phyloP scores from a whole-genome alignment of 2,888 invertebrate species.

The Macaria liturata region DNA sequence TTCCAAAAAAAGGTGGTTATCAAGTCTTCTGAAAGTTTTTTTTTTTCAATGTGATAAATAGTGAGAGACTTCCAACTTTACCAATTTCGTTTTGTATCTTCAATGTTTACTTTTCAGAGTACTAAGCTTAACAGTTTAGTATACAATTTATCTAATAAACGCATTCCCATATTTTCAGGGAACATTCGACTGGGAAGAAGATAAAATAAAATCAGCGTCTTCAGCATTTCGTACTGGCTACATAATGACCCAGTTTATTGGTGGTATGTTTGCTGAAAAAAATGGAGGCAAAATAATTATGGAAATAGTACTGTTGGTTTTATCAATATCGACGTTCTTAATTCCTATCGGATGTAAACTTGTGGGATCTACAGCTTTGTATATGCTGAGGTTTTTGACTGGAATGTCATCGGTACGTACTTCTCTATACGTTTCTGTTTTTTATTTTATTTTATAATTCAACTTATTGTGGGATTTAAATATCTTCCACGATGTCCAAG shows the following conservation, averaged over 20 bases:
- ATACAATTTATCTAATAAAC: too few species aligned
- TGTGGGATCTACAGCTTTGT: constrained; percentile 11
- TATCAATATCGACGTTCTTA: constrained; percentile 12
- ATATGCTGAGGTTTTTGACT: constrained; percentile 16
- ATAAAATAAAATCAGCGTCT: background rate
- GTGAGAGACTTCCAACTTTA: too few species aligned
- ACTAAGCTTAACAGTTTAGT: too few species aligned
- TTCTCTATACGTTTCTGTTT: too few species aligned
- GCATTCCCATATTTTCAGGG: constrained; percentile 7
- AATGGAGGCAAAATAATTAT: constrained; percentile 23
- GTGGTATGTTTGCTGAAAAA: constrained; percentile 21
- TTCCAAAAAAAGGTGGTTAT: too few species aligned
- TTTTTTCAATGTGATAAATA: too few species aligned
- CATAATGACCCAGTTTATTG: constrained; percentile 19
- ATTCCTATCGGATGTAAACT: constrained; percentile 17
- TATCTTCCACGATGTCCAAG: too few species aligned
- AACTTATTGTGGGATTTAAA: too few species aligned
- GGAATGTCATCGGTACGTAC: constrained; percentile 24
- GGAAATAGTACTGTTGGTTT: background rate
- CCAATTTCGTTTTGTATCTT: too few species aligned
- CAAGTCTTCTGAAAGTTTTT: too few species aligned
- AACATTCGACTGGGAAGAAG: constrained; percentile 15
- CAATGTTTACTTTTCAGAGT: too few species aligned
- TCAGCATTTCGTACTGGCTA: constrained; percentile 11
- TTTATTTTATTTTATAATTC: too few species aligned